Evolutionary conservation across 1,140 invertebrate genomes (phyloP).

Genomic region (Listronotus bonariensis): DNA sequence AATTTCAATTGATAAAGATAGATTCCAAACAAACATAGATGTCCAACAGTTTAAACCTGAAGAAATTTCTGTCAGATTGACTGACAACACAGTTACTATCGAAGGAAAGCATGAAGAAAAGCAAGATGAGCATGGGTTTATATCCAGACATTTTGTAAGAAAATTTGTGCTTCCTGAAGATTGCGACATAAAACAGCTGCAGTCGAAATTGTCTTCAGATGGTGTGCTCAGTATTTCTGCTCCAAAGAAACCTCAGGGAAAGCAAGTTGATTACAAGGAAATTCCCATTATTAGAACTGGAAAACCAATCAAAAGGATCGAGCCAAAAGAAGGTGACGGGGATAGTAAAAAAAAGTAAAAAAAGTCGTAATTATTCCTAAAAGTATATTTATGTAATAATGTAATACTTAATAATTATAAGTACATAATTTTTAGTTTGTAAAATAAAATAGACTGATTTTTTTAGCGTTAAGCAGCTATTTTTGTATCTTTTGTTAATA

Average conservation of each 20-base stretch:
- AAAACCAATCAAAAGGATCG: conserved; percentile 47
- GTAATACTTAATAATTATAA: too few relatives aligned
- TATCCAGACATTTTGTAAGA: too few relatives aligned
- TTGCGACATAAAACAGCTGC: conserved; percentile 65
- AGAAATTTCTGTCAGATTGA: conserved; percentile 78
- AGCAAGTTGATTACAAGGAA: conserved; percentile 10
- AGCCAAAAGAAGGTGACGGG: conserved; percentile 5
- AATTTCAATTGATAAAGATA: conserved; percentile 60
- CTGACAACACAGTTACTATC: conserved; percentile 68
- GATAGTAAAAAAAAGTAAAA: background rate
- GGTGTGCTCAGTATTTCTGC: conserved; percentile 66
- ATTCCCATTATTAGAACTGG: conserved; percentile 40
- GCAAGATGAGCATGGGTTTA: too few relatives aligned
- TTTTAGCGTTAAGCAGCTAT: too few relatives aligned
- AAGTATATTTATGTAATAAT: too few relatives aligned
- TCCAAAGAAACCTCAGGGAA: conserved; percentile 56
- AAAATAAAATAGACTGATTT: too few relatives aligned
- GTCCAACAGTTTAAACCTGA: conserved; percentile 80
- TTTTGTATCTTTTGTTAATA: too few relatives aligned
- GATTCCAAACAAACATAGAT: conserved; percentile 65
- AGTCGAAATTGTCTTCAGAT: conserved; percentile 56
- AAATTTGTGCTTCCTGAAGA: conserved; percentile 70
- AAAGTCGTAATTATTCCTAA: too few relatives aligned
- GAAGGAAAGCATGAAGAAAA: conserved; percentile 64
- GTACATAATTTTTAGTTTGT: too few relatives aligned